phyloP scores from a whole-genome alignment of 2,113 vertebrate species.

The Brachirus orientalis region DNA sequence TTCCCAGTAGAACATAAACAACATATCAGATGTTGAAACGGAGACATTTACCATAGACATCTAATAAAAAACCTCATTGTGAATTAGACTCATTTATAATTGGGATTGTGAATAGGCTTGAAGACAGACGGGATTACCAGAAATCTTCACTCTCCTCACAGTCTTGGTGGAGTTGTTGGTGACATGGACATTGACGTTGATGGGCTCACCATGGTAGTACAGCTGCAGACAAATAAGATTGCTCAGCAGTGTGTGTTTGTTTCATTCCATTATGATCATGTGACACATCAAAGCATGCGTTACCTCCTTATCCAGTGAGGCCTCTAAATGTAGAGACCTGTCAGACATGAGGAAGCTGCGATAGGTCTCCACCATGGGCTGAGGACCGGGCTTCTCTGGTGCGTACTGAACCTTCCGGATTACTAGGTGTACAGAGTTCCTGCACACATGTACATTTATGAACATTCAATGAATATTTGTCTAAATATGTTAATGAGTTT shows the following conservation, averaged over 20 bases:
- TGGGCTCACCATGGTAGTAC: conserved; percentile 86
- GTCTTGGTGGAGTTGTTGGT: conserved; percentile 90
- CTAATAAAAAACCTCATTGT: too few relatives aligned
- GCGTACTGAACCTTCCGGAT: conserved; percentile 91
- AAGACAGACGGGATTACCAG: conserved; percentile 73
- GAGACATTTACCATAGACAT: too few relatives aligned
- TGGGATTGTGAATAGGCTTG: not conserved
- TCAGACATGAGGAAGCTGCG: conserved; percentile 90
- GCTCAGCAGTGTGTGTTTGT: not conserved
- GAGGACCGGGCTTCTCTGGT: conserved; percentile 86
- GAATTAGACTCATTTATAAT: too few relatives aligned
- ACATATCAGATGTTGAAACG: too few relatives aligned
- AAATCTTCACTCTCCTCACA: conserved; percentile 87
- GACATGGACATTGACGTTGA: conserved; percentile 88
- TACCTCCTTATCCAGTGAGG: conserved; percentile 89
- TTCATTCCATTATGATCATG: too few relatives aligned
- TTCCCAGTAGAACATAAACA: too few relatives aligned
- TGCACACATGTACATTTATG: conserved; percentile 30
- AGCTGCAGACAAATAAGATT: conserved; percentile 68
- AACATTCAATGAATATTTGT: not conserved
- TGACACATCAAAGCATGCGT: not conserved
- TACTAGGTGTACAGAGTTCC: conserved; percentile 87
- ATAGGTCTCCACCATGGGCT: conserved; percentile 87
- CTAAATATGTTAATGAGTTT: not conserved
- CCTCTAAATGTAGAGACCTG: conserved; percentile 85